Evolutionary conservation across 2,113 vertebrate species (phyloP), one percentile per base, ranked within the genome.

Genomic region (Heliornis fulica): DNA sequence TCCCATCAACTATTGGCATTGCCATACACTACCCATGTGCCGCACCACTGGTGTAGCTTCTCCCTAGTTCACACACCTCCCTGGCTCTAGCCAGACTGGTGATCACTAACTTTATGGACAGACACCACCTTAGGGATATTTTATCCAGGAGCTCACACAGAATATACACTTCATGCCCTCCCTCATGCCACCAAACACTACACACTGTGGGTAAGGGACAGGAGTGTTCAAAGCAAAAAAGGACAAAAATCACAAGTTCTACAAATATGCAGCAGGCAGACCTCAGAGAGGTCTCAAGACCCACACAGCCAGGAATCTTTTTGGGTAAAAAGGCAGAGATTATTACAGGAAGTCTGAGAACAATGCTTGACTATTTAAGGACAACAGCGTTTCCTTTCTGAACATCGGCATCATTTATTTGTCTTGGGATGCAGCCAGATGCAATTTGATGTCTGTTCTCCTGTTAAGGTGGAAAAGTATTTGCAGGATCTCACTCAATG

Each of bases 331-430:
- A 93, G 89, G 83, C 69, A 75, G 56, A 78, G 51, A 87, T 96
- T 92, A 84, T 87, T 92, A 51, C 91, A 92, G 96, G 95, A 97
- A 97, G 83, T n/a, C 85, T 77, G 90, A 96, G 93, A 96, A 96
- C 94, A 97, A 96, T 96, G 93, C 84, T 63, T 88, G 89, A 89
- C 95, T 96, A 96, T 95, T 97, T 95, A 94, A 93, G 94, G 94
- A 97, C 91, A 94, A 81, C 91, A 87, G 72, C 2, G 5, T 80
- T 97, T 97, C 95, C 95, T 95, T 90, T 96, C 79, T 90, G 91
- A 96, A 90, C 90, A 95, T 90, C 94, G 93, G 84, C 78, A 93
- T 81, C 91, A 93, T 85, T 87, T 85, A 91, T 94, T 95, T 95
- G 93, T 29, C 93, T 82, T 96, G 95, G 93, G 91, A 48, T 57